These are phyloP conservation scores for Myotis brandtii DNA, from an alignment of 2,113 vertebrate species.

Conservation along the genomic window DNA sequence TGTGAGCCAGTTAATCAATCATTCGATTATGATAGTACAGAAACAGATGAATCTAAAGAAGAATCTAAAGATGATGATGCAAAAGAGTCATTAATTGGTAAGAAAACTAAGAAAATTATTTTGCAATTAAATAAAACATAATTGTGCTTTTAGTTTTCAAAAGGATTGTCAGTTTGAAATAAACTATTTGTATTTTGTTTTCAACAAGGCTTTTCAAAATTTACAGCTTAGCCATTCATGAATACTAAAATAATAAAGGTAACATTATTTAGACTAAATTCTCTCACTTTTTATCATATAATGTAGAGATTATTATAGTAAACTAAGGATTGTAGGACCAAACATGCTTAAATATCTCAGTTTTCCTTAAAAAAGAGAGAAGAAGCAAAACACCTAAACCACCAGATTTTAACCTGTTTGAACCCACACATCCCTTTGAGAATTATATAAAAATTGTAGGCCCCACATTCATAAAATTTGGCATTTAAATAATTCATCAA, in stretches of 20 bases:
- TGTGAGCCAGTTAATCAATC: slow-evolving; percentile 90
- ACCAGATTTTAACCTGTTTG: not conserved
- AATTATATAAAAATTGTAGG: not conserved
- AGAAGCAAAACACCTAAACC: not conserved
- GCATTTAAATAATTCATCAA: not conserved
- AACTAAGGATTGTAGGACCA: not conserved
- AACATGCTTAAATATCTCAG: not conserved
- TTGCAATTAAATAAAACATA: not conserved
- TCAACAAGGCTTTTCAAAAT: not conserved
- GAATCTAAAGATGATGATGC: slow-evolving; percentile 94
- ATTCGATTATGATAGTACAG: slow-evolving; percentile 90
- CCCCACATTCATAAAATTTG: not conserved
- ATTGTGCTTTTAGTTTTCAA: slow-evolving; percentile 44
- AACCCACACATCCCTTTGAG: not conserved
- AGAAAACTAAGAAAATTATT: slow-evolving; percentile 30
- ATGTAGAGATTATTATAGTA: not conserved
- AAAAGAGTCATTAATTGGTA: slow-evolving; percentile 89
- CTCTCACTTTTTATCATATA: not conserved
- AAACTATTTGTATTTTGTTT: not conserved
- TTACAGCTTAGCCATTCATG: slow-evolving; percentile 8
- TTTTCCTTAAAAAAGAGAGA: not conserved
- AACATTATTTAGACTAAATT: not conserved
- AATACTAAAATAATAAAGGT: slow-evolving; percentile 2
- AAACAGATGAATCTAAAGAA: slow-evolving; percentile 93
- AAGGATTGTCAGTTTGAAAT: not conserved